These are phyloP conservation scores for Scelioninae gen. 1 DNA, from an alignment of 2,888 invertebrate genomes.

Conservation along the genomic window DNA sequence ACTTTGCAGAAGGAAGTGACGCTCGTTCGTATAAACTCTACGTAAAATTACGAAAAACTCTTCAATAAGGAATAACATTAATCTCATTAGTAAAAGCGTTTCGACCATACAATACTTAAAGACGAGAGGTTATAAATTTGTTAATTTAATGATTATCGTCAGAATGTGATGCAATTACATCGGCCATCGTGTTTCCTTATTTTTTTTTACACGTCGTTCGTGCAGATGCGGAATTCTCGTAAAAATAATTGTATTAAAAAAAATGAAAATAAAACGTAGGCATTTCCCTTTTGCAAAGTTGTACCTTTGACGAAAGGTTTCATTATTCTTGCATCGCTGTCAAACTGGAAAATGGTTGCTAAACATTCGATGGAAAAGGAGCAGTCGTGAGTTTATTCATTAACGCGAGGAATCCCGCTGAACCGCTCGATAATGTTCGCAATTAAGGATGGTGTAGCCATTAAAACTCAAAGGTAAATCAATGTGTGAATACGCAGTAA, in stretches of 20 bases:
- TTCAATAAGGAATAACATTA: conserved; percentile 25
- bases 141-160: conserved; percentile 52
- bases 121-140: conserved; percentile 20
- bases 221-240: conserved; percentile 16
- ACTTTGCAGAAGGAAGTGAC: conserved; percentile 66
- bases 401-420: conserved; percentile 74
- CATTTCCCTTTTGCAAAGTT: conserved; percentile 48
- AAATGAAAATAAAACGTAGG: conserved; percentile 49
- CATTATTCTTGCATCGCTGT: conserved; percentile 64
- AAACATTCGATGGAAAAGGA: conserved; percentile 72
- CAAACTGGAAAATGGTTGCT: conserved; percentile 66
- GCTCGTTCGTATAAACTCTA: conserved; percentile 57
- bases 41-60: conserved; percentile 8
- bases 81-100: conserved; percentile 31
- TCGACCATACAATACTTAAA: conserved; percentile 6
- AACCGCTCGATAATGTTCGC: conserved; percentile 77
- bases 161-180: conserved; percentile 56
- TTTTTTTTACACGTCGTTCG: conserved; percentile 38
- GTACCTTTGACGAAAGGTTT: conserved; percentile 59
- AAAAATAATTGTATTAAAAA: conserved; percentile 51
- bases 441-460: conserved; percentile 73
- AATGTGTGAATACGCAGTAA: conserved; percentile 69
- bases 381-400: conserved; percentile 73
- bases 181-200: conserved; percentile 42
- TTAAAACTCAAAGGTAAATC: conserved; percentile 73